A percentile compares a stretch with the other conserved stretches of the same genome.
phyloP scores from a whole-genome alignment of 2,888 invertebrate species.

The Adela reaumurella region DNA sequence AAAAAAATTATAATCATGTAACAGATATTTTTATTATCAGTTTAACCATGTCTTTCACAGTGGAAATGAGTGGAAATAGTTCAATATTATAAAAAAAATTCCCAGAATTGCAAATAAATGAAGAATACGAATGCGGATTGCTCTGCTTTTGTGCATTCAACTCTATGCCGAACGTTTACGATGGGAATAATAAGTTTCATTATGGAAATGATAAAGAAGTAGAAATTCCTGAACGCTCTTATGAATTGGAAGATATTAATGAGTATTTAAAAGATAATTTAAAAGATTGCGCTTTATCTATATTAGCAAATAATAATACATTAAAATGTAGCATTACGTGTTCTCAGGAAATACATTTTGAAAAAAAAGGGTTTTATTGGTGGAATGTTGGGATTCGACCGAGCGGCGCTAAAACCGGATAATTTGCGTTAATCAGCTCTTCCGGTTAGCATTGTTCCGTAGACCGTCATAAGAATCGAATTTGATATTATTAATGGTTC shows the following conservation, averaged over 20 bases:
- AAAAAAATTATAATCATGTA: neutral
- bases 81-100: slow-evolving; percentile 10
- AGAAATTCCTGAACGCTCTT: slow-evolving; percentile 18
- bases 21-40: no score
- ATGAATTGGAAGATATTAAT: slow-evolving; percentile 20
- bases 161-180: slow-evolving; percentile 20
- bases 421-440: slow-evolving; percentile 16
- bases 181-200: slow-evolving; percentile 20
- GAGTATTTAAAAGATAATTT: slow-evolving; percentile 11
- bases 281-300: neutral
- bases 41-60: slow-evolving; percentile 10
- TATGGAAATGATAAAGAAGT: slow-evolving; percentile 13
- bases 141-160: slow-evolving; percentile 12
- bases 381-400: slow-evolving; percentile 6
- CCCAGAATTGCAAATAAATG: slow-evolving; percentile 8
- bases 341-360: slow-evolving; percentile 6
- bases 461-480: slow-evolving; percentile 6
- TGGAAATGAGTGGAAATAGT: slow-evolving; percentile 12
- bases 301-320: slow-evolving; percentile 18
- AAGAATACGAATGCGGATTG: slow-evolving; percentile 12
- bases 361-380: slow-evolving; percentile 4
- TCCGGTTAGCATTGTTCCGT: slow-evolving; percentile 11
- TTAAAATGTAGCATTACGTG: slow-evolving; percentile 11
- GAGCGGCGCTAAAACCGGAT: slow-evolving; percentile 9
- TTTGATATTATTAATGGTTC: slow-evolving; percentile 14